A percentile compares a stretch with the other conserved stretches of the same genome.
Evolutionary conservation across 2,888 invertebrate species (phyloP).

Genomic region (Listrodromus nycthemerus): DNA sequence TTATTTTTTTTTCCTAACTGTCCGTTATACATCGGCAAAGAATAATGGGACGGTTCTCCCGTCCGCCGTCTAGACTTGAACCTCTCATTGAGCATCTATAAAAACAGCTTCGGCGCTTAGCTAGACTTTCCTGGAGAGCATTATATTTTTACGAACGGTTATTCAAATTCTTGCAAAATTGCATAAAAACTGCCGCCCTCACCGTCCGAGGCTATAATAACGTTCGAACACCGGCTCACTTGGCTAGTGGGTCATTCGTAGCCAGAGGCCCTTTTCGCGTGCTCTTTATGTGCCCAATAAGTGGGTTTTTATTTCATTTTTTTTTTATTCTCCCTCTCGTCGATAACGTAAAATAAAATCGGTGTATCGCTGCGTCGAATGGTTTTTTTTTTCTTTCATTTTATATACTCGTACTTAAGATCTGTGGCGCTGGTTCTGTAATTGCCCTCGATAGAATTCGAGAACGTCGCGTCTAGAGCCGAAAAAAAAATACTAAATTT

Average conservation of each 20-base stretch:
- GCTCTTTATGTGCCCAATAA: conserved; percentile 54
- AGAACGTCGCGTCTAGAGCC: conserved; percentile 6
- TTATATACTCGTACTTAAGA: conserved; percentile 1
- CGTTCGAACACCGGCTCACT: conserved; percentile 54
- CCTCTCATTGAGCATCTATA: conserved; percentile 71
- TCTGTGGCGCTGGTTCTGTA: conserved; percentile 16
- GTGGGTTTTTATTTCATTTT: conserved; percentile 46
- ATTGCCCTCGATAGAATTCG: conserved; percentile 31
- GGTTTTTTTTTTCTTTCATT: not conserved
- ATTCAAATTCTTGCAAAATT: conserved; percentile 84
- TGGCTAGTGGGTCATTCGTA: conserved; percentile 78
- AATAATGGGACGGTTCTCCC: conserved; percentile 77
- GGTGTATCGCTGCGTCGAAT: not conserved
- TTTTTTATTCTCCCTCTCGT: conserved; percentile 32
- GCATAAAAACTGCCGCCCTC: conserved; percentile 77
- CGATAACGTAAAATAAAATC: conserved; percentile 26
- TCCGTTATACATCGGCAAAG: conserved; percentile 65
- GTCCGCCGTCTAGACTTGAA: conserved; percentile 80
- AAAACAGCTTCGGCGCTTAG: conserved; percentile 68
- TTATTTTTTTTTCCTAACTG: conserved; percentile 65
- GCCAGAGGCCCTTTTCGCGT: conserved; percentile 70
- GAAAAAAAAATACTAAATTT: conserved; percentile 44
- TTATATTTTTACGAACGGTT: conserved; percentile 82
- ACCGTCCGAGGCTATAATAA: conserved; percentile 70
- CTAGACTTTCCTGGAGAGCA: conserved; percentile 74